Conservation (phyloP, 2,797 vertebrate species). For the Clamator glandarius region DNA sequence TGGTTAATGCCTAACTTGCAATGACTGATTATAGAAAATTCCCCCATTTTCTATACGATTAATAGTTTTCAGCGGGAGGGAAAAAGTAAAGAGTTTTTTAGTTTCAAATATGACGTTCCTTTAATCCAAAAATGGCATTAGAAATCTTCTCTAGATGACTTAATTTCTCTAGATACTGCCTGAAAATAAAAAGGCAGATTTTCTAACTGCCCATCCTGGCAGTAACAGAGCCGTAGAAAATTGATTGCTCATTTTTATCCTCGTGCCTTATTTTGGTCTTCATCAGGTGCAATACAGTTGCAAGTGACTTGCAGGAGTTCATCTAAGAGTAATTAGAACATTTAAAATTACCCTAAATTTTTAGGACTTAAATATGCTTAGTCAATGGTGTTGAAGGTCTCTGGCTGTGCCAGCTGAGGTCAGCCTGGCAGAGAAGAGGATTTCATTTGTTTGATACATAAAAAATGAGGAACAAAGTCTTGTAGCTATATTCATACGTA, state of each 20-base stretch:
- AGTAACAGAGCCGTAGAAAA: not conserved
- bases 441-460: not conserved
- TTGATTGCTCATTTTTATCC: not conserved
- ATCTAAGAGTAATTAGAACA: not conserved
- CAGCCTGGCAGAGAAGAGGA: not conserved
- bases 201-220: not conserved
- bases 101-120: not conserved
- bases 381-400: not conserved
- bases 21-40: not conserved
- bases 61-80: not conserved
- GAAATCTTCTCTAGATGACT: not conserved
- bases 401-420: not conserved
- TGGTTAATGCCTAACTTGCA: not conserved
- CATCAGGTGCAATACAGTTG: not conserved
- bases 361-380: not conserved
- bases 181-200: not conserved
- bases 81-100: not conserved
- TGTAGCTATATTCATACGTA: not conserved
- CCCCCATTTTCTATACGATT: not conserved
- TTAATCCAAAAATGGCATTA: not conserved
- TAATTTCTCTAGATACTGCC: not conserved
- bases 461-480: not conserved
- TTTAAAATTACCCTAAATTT: not conserved
- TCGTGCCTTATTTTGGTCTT: fast-evolving
- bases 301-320: not conserved